These are phyloP conservation scores for Acronicta psi DNA, from an alignment of 2,888 invertebrate genomes.

Conservation along the genomic window DNA sequence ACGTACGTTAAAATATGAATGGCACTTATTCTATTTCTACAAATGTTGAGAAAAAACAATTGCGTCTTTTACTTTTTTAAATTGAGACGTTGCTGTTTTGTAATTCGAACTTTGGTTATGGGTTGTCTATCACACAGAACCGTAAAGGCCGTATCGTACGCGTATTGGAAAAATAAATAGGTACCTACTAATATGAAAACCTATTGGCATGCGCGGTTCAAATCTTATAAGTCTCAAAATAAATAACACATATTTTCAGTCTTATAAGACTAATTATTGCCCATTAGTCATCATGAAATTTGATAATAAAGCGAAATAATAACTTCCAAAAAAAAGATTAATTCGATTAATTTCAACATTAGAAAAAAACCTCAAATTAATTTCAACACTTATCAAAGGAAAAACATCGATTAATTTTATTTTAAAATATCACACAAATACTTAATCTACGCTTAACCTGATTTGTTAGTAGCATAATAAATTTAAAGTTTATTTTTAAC, in stretches of 20 bases:
- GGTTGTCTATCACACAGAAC: too few relatives aligned
- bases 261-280: background rate
- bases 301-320: too few relatives aligned
- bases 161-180: too few relatives aligned
- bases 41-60: conserved; percentile 29
- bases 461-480: conserved; percentile 48
- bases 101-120: background rate
- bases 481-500: conserved; percentile 67
- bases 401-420: background rate
- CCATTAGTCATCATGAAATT: background rate
- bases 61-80: conserved; percentile 20
- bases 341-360: background rate
- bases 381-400: conserved; percentile 11
- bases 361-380: background rate
- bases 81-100: background rate
- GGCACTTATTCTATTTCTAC: conserved; percentile 50
- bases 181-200: too few relatives aligned
- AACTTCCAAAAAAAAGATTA: background rate
- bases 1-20: conserved; percentile 54
- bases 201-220: background rate
- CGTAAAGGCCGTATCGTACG: too few relatives aligned
- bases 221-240: background rate
- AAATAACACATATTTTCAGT: background rate
- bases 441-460: conserved; percentile 24
- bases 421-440: conserved; percentile 6